phyloP scores from a whole-genome alignment of 1,140 invertebrate species.

The Dendroctonus valens region DNA sequence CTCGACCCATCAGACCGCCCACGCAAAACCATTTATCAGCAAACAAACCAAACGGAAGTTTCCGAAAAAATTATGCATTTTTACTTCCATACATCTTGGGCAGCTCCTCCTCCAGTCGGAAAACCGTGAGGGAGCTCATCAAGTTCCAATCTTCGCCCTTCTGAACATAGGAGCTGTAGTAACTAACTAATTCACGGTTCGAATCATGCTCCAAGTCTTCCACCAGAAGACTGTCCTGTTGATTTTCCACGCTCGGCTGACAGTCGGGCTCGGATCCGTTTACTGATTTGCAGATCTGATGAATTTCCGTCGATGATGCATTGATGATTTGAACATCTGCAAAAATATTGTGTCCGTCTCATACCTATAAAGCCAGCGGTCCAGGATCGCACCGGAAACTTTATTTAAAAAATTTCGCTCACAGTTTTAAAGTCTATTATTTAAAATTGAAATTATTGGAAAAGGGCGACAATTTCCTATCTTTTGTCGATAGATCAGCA shows the following conservation, averaged over 20 bases:
- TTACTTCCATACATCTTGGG: slow-evolving; percentile 59
- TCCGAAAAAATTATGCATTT: neutral
- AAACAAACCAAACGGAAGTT: slow-evolving; percentile 2
- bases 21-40: neutral
- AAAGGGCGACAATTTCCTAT: too few species aligned
- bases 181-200: slow-evolving; percentile 72
- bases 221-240: slow-evolving; percentile 67
- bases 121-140: slow-evolving; percentile 62
- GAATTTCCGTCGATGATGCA: slow-evolving; percentile 68
- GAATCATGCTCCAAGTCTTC: slow-evolving; percentile 71
- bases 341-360: neutral
- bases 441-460: too few species aligned
- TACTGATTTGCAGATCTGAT: slow-evolving; percentile 63
- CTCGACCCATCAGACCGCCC: too few species aligned
- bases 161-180: slow-evolving; percentile 62
- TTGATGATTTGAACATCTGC: slow-evolving; percentile 68
- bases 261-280: slow-evolving; percentile 58
- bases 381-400: too few species aligned
- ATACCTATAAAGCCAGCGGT: too few species aligned
- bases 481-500: too few species aligned
- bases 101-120: slow-evolving; percentile 66
- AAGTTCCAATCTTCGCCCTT: slow-evolving; percentile 56
- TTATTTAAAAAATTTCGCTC: too few species aligned
- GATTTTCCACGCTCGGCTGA: slow-evolving; percentile 69
- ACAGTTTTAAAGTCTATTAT: too few species aligned